Conservation (phyloP, 1,140 invertebrate genomes). For the Rhagoletis pomonella region DNA sequence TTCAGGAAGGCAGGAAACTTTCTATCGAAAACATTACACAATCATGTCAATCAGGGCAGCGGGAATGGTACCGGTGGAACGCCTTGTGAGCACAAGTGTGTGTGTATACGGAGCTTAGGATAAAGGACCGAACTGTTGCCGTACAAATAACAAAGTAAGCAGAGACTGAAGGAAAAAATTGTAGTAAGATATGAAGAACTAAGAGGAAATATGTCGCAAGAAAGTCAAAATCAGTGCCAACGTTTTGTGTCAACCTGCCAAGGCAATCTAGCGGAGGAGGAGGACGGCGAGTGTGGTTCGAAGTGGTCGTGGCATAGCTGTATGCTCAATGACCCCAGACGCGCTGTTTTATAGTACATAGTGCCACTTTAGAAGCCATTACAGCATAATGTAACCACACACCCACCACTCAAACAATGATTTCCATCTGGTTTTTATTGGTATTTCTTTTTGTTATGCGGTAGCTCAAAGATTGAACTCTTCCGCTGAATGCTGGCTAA, state of each 20-base stretch:
- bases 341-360: neutral
- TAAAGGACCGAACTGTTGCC: slow-evolving; percentile 24
- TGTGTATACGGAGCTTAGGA: neutral
- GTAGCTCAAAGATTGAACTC: neutral
- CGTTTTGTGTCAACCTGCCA: neutral
- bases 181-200: neutral
- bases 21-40: slow-evolving; percentile 8
- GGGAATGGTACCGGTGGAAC: no score
- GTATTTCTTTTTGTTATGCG: neutral
- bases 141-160: neutral
- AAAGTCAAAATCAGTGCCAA: slow-evolving; percentile 1
- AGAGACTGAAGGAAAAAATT: neutral
- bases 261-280: neutral
- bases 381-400: neutral
- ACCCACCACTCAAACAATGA: neutral
- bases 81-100: neutral
- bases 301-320: neutral
- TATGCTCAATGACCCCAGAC: neutral
- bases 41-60: neutral
- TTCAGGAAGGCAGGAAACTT: neutral
- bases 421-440: neutral
- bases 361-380: neutral
- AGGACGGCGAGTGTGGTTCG: neutral
- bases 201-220: neutral
- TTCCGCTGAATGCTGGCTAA: neutral